Evolutionary conservation across 2,888 invertebrate species (phyloP).

Genomic region (Dryobotodes eremita): DNA sequence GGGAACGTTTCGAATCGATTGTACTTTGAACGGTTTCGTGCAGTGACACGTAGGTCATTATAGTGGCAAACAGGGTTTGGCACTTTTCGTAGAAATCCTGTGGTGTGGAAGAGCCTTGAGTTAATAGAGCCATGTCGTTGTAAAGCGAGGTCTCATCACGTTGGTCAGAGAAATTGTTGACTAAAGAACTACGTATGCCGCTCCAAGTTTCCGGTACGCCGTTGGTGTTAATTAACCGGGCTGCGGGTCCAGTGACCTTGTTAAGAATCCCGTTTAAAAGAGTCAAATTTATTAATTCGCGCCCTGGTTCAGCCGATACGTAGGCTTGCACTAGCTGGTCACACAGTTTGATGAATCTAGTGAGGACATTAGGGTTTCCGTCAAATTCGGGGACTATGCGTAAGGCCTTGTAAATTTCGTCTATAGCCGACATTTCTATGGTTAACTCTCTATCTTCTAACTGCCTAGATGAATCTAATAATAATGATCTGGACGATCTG

Average conservation of each 20-base stretch:
- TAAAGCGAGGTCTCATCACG: constrained; percentile 53
- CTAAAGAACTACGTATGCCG: constrained; percentile 58
- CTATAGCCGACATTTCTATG: neutral
- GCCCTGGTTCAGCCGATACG: constrained; percentile 8
- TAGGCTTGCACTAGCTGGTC: constrained; percentile 51
- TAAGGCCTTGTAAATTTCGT: constrained; percentile 2
- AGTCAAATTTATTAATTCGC: constrained; percentile 30
- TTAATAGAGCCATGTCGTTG: constrained; percentile 49
- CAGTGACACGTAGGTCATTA: neutral
- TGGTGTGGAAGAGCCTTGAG: constrained; percentile 47
- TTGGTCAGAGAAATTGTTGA: constrained; percentile 61
- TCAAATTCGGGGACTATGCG: neutral
- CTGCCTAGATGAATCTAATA: neutral
- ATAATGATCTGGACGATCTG: neutral
- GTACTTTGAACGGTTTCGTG: constrained; percentile 56
- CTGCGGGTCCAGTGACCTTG: constrained; percentile 61
- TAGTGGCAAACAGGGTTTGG: constrained; percentile 12
- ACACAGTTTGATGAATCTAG: constrained; percentile 61
- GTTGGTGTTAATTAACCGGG: constrained; percentile 62
- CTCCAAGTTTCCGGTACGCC: constrained; percentile 12
- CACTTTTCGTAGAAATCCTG: constrained; percentile 11
- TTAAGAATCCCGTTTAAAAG: constrained; percentile 39
- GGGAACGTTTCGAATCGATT: constrained; percentile 41
- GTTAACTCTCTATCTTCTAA: neutral
- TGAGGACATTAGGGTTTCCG: neutral